These are phyloP conservation scores for Neodiprion fabricii DNA, from an alignment of 1,140 invertebrate species.

Conservation along the genomic window DNA sequence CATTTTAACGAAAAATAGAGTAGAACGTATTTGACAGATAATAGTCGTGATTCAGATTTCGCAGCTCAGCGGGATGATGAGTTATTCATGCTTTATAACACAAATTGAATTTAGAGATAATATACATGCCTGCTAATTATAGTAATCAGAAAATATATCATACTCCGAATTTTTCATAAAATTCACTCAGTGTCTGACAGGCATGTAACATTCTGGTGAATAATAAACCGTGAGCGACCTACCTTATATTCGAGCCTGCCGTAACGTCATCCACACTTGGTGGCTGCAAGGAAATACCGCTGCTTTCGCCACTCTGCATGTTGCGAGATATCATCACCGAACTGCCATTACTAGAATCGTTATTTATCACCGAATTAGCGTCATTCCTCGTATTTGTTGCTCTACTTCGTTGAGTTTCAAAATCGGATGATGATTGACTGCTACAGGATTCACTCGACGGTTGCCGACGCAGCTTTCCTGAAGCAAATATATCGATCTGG, in stretches of 20 bases:
- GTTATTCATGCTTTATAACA: too few species aligned
- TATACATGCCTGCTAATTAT: too few species aligned
- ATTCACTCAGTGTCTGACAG: too few species aligned
- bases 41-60: too few species aligned
- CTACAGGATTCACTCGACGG: constrained; percentile 45
- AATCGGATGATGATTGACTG: constrained; percentile 31
- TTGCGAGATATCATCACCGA: neutral
- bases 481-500: constrained; percentile 40
- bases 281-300: constrained; percentile 41
- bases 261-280: constrained; percentile 38
- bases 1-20: too few species aligned
- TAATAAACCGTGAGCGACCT: constrained; percentile 27
- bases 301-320: constrained; percentile 32
- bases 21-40: too few species aligned
- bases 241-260: constrained; percentile 34
- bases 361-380: constrained; percentile 10
- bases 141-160: too few species aligned
- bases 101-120: too few species aligned
- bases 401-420: constrained; percentile 21
- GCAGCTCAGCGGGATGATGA: too few species aligned
- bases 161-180: too few species aligned
- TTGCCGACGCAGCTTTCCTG: constrained; percentile 35
- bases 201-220: neutral
- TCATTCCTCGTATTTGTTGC: constrained; percentile 23
- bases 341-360: neutral